Conservation (phyloP, 2,113 vertebrate species). For the Strigops habroptila region DNA sequence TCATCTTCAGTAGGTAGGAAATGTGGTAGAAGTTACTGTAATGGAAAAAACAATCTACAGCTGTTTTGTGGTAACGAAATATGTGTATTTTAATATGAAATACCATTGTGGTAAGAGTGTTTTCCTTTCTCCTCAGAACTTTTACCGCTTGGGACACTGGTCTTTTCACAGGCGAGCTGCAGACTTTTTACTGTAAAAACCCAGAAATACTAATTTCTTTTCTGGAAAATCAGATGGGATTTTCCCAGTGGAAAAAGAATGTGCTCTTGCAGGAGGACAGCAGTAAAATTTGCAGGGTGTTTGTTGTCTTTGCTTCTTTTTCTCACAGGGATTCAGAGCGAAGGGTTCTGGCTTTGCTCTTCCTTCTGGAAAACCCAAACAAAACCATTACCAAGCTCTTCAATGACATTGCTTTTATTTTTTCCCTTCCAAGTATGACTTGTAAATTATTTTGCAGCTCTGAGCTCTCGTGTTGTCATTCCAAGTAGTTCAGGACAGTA, state of each 20-base stretch:
- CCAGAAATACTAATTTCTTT: neutral
- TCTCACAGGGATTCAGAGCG: accelerated
- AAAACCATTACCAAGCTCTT: neutral
- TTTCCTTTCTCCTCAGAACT: neutral
- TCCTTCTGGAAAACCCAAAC: neutral
- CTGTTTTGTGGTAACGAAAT: accelerated
- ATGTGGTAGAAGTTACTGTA: accelerated
- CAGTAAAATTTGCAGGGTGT: neutral
- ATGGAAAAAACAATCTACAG: neutral
- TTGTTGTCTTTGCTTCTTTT: neutral
- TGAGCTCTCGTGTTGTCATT: neutral
- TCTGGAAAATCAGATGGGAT: neutral
- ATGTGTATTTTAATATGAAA: neutral
- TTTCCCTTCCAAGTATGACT: neutral
- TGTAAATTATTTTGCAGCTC: neutral
- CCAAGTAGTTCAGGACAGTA: neutral
- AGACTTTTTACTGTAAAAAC: neutral
- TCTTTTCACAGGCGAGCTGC: neutral
- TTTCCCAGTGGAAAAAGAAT: neutral
- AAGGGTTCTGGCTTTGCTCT: neutral
- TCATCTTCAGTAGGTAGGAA: neutral
- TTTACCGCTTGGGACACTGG: neutral
- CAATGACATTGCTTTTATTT: neutral
- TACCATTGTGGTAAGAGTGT: too few species aligned
- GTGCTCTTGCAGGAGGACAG: neutral